Evolutionary conservation across 2,113 vertebrate species (phyloP).

Genomic region (Craseonycteris thonglongyai): DNA sequence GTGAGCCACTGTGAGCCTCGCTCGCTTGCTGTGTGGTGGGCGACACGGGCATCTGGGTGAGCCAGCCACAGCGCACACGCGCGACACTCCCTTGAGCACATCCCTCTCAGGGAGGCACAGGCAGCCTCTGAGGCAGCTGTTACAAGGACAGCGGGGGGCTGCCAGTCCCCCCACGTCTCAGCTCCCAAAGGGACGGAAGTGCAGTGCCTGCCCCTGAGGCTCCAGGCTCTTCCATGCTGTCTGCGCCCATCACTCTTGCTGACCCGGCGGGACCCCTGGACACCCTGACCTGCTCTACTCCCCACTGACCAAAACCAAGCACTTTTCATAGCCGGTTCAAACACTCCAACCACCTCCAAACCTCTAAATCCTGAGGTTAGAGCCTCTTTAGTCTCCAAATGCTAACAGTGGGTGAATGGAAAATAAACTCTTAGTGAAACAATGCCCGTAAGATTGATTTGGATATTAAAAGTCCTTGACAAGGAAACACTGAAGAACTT

Average conservation of each 20-base stretch:
- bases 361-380: background rate
- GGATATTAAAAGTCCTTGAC: background rate
- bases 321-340: no score
- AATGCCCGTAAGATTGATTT: background rate
- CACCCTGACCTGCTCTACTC: background rate
- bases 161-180: background rate
- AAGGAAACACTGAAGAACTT: background rate
- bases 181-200: fast-evolving
- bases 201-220: fast-evolving
- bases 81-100: fast-evolving
- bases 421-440: background rate
- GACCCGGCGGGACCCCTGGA: background rate
- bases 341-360: no score
- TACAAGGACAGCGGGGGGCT: no score
- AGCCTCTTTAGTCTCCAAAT: background rate
- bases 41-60: fast-evolving
- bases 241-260: background rate
- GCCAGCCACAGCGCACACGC: fast-evolving
- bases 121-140: no score
- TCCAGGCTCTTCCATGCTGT: fast-evolving
- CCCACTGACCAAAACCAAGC: background rate
- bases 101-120: background rate
- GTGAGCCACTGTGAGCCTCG: background rate
- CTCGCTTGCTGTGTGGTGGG: fast-evolving
- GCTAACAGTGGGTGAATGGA: background rate